Conservation (phyloP, 2,888 invertebrate genomes). For the Drosophila testacea region DNA sequence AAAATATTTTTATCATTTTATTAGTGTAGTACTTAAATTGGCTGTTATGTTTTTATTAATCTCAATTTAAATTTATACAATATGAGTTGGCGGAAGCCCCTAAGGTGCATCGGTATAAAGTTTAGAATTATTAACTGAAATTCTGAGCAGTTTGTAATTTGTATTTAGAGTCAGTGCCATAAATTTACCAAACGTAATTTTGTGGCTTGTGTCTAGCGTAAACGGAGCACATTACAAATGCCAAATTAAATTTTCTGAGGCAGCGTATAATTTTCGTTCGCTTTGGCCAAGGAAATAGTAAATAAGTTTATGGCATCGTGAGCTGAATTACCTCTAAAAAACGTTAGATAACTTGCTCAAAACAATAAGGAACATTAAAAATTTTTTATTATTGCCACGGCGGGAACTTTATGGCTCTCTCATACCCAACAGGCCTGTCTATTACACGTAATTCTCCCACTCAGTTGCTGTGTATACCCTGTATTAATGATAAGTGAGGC, state of each 20-base stretch:
- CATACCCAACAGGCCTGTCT: slow-evolving; percentile 37
- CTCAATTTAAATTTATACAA: not conserved
- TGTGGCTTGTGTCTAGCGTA: slow-evolving; percentile 33
- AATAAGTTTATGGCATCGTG: slow-evolving; percentile 55
- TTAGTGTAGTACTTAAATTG: too few relatives aligned
- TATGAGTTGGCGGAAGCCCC: not conserved
- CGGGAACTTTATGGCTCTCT: slow-evolving; percentile 63
- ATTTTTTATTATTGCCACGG: slow-evolving; percentile 71
- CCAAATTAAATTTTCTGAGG: slow-evolving; percentile 47
- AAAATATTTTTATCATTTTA: too few relatives aligned
- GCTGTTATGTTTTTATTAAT: not conserved
- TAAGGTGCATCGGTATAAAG: too few relatives aligned
- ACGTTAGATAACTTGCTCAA: slow-evolving; percentile 63
- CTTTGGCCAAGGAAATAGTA: slow-evolving; percentile 48
- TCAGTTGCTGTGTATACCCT: slow-evolving; percentile 11
- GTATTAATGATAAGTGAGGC: not conserved
- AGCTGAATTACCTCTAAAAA: slow-evolving; percentile 59
- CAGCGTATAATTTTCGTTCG: slow-evolving; percentile 10
- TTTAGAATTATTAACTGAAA: not conserved
- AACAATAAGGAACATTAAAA: slow-evolving; percentile 73
- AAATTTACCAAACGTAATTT: slow-evolving; percentile 49
- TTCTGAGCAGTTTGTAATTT: slow-evolving; percentile 32
- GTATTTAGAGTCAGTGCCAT: slow-evolving; percentile 35
- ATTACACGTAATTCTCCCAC: slow-evolving; percentile 56
- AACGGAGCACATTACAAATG: slow-evolving; percentile 46